Conservation (phyloP, 2,797 vertebrate species). For the Chiloscyllium punctatum region DNA sequence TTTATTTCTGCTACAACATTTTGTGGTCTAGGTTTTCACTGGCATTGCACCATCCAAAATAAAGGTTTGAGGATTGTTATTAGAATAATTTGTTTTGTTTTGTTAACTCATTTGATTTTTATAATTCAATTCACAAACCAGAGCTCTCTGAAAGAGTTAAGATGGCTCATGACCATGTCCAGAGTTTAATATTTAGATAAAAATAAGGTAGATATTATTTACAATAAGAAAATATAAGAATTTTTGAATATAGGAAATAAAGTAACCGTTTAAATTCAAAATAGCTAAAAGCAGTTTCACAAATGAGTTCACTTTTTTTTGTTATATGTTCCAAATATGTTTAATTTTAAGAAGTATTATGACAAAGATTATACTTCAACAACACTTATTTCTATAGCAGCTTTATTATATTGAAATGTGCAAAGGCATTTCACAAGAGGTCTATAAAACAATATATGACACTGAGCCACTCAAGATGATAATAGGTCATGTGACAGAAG, state of each 20-base stretch:
- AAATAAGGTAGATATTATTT: too few species aligned
- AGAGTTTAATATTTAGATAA: too few species aligned
- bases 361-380: neutral
- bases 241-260: neutral
- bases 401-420: too few species aligned
- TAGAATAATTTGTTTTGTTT: neutral
- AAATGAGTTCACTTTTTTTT: neutral
- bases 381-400: too few species aligned
- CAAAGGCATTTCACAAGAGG: too few species aligned
- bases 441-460: too few species aligned
- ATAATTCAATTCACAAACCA: neutral
- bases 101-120: neutral
- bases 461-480: too few species aligned
- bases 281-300: neutral
- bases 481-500: too few species aligned
- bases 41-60: neutral
- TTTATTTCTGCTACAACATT: too few species aligned
- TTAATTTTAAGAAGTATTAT: neutral
- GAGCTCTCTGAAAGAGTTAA: neutral
- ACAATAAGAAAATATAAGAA: neutral
- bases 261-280: neutral
- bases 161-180: neutral
- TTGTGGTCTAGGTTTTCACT: neutral
- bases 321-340: neutral
- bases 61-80: neutral